Evolutionary conservation across 2,888 invertebrate genomes (phyloP), one percentile per base, ranked within the genome.

Genomic region (Drosophila subsilvestris): DNA sequence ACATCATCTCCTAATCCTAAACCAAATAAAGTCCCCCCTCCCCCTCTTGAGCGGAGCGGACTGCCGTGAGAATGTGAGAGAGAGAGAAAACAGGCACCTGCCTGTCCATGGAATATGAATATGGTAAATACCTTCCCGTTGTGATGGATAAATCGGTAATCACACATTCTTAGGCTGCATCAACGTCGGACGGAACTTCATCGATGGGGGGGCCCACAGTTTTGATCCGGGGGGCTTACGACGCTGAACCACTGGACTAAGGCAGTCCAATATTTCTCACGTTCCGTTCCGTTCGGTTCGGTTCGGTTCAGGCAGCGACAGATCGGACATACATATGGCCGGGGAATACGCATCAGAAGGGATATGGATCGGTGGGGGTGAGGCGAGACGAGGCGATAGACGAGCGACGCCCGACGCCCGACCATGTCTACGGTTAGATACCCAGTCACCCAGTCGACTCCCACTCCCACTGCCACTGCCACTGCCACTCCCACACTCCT

Each of bases 221-320:
- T 86, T 78, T 88, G 85, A 85, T 89, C 84, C 67, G 78, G 77
- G 70, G 84, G 83, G 88, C 84, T 85, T 85, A 89, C 45, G 60
- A 50, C 65, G 68, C 82, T 88, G 83, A 89, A 88, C 86, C 89
- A 85, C 74, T 76, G 86, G 88, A 79, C 83, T 88, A 85, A 88
- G 79, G 80, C 75, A 68, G 78, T 50, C 77, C 65, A 86, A 79
- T 80, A 86, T 89, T 88, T 84, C 89, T 82, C 84, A 88, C 86
- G 85, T 83, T 89, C 71, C 78, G 9, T 27, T 37, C 14, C 6
- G 14, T 37, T 37, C n/a, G 14, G 37, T 37, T 37, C 47, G 0
- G 22, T 22, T 25, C 60, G 62, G 54, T 62, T 53, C 62, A 55
- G 25, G 53, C 27, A 50, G 47, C 67, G 62, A 80, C 71, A 81